Conservation (phyloP, 2,113 vertebrate genomes). For the Morone chrysops region DNA sequence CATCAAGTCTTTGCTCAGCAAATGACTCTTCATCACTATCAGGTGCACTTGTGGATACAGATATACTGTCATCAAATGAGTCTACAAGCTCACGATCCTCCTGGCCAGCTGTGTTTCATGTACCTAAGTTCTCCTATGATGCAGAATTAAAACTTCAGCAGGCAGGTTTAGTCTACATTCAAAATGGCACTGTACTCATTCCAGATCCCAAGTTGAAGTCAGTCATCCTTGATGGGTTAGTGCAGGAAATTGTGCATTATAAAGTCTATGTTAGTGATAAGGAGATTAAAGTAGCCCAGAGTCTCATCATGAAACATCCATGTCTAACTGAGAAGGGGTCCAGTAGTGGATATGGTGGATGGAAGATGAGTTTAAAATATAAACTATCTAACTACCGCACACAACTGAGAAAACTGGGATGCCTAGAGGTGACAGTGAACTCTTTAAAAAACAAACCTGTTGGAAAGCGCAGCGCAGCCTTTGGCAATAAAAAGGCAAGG, state of each 20-base stretch:
- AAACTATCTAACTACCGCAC: constrained; percentile 10
- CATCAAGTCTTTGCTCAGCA: too few relatives aligned
- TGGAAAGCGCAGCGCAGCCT: constrained; percentile 25
- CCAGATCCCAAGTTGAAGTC: constrained; percentile 16
- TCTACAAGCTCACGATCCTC: too few relatives aligned
- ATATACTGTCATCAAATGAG: too few relatives aligned
- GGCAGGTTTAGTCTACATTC: constrained; percentile 16
- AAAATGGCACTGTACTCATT: constrained; percentile 20
- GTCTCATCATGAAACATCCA: constrained; percentile 9
- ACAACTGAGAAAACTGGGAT: constrained; percentile 1
- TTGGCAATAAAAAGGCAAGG: constrained; percentile 43
- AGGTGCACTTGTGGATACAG: neutral
- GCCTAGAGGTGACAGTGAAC: neutral
- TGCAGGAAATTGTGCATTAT: neutral
- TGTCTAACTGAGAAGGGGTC: constrained; percentile 18
- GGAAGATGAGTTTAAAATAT: constrained; percentile 13
- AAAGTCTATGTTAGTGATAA: constrained; percentile 6
- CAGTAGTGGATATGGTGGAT: neutral
- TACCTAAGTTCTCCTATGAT: constrained; percentile 28
- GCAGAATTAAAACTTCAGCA: constrained; percentile 42
- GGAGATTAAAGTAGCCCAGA: constrained; percentile 7
- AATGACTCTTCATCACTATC: too few relatives aligned
- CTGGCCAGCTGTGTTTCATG: constrained; percentile 24
- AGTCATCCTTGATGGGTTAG: neutral
- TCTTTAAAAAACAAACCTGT: constrained; percentile 8